Evolutionary conservation across 2,888 invertebrate genomes (phyloP).

Genomic region (Chydorus sphaericus): DNA sequence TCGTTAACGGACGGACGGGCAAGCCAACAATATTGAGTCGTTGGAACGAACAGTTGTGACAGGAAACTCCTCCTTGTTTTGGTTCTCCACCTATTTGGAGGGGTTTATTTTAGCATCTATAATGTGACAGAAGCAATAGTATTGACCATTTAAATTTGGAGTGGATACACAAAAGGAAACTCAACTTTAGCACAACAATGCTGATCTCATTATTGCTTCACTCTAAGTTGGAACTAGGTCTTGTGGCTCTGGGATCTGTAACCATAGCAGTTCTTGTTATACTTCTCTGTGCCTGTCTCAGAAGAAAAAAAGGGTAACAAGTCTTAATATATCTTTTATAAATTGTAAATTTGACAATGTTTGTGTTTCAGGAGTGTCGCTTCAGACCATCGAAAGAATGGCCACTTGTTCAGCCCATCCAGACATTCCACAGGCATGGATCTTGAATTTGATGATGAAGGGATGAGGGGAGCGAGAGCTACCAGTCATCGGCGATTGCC

Average conservation of each 20-base stretch:
- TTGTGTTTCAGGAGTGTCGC: not conserved
- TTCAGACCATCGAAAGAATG: not conserved
- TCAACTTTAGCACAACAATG: too few species aligned
- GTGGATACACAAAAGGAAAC: too few species aligned
- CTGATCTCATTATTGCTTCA: too few species aligned
- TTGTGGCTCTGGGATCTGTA: not conserved
- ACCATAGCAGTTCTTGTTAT: not conserved
- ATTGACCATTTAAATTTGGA: conserved; percentile 1
- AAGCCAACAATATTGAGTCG: too few species aligned
- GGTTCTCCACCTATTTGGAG: too few species aligned
- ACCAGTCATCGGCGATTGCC: conserved; percentile 12
- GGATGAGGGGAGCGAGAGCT: not conserved
- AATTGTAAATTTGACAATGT: not conserved
- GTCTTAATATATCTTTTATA: not conserved
- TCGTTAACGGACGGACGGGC: too few species aligned
- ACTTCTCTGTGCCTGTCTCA: not conserved
- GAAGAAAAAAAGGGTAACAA: not conserved
- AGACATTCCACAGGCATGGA: not conserved
- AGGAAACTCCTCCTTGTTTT: too few species aligned
- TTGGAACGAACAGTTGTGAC: too few species aligned
- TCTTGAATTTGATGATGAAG: not conserved
- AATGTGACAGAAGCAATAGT: too few species aligned
- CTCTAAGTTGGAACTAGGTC: too few species aligned
- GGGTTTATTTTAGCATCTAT: too few species aligned
- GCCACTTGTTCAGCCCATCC: not conserved